phyloP scores from a whole-genome alignment of 2,888 invertebrate genomes.

The Epirrhoe alternata region DNA sequence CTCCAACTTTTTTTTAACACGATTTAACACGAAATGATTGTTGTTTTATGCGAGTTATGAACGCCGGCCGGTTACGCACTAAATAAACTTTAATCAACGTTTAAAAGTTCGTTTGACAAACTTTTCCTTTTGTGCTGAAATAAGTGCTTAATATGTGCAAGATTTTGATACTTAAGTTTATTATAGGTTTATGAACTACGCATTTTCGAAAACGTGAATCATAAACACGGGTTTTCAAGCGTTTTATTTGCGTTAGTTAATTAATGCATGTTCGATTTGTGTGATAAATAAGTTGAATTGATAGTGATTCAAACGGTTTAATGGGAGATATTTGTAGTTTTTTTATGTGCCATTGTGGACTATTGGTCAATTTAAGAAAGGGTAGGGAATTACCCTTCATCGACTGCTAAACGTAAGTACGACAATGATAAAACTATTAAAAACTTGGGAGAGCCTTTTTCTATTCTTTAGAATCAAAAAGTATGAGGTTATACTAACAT shows the following conservation, averaged over 20 bases:
- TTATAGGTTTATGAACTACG: background rate
- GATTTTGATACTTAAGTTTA: background rate
- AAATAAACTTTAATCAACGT: background rate
- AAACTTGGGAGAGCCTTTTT: background rate
- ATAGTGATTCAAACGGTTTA: background rate
- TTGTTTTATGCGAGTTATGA: too few species aligned
- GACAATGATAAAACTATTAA: background rate
- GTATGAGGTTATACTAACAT: too few species aligned
- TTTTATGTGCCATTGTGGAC: background rate
- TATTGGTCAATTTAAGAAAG: background rate
- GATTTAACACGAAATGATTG: background rate
- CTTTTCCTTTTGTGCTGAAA: background rate
- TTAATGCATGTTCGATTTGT: background rate
- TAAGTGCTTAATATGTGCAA: background rate
- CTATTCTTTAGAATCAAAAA: background rate
- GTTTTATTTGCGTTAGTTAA: background rate
- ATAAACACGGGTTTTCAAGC: background rate
- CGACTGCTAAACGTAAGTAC: background rate
- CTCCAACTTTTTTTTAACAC: constrained; percentile 1
- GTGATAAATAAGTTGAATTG: background rate
- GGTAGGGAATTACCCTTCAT: background rate
- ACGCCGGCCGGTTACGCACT: background rate
- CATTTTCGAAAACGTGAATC: background rate
- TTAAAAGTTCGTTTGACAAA: background rate
- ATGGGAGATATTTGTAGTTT: background rate